Conservation (phyloP, 2,888 invertebrate genomes). For the Troilus luridus region DNA sequence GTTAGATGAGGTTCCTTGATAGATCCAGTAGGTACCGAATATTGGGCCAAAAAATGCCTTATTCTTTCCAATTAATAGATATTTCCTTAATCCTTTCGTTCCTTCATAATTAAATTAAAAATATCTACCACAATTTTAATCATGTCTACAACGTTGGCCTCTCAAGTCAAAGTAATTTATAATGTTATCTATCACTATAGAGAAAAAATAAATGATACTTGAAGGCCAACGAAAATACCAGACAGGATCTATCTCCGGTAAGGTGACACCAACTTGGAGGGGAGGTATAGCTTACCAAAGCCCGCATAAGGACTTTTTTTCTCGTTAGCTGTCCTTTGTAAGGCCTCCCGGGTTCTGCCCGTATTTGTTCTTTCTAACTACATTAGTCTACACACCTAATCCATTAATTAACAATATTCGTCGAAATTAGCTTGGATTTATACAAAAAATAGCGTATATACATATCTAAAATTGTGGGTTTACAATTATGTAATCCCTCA, state of each 20-base stretch:
- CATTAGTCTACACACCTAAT: neutral
- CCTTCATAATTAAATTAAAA: no score
- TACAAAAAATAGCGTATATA: no score
- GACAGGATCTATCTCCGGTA: neutral
- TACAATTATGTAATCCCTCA: no score
- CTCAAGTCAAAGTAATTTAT: neutral
- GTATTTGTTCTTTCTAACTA: constrained; percentile 15
- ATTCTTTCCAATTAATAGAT: no score
- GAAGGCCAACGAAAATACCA: neutral
- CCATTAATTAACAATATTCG: constrained; percentile 1
- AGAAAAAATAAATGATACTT: neutral
- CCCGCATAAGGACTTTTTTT: constrained; percentile 54
- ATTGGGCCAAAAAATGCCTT: no score
- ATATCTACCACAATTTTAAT: neutral
- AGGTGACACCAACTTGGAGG: constrained; percentile 28
- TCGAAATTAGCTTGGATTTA: neutral
- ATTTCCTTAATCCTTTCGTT: no score
- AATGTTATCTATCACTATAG: neutral
- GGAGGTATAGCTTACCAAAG: constrained; percentile 47
- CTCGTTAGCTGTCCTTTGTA: constrained; percentile 46
- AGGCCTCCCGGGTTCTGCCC: constrained; percentile 45
- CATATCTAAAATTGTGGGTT: no score
- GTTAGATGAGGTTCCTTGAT: no score
- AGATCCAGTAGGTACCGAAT: no score
- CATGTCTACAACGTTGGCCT: neutral